phyloP scores from a whole-genome alignment of 2,113 vertebrate species.

The Syrrhaptes paradoxus region DNA sequence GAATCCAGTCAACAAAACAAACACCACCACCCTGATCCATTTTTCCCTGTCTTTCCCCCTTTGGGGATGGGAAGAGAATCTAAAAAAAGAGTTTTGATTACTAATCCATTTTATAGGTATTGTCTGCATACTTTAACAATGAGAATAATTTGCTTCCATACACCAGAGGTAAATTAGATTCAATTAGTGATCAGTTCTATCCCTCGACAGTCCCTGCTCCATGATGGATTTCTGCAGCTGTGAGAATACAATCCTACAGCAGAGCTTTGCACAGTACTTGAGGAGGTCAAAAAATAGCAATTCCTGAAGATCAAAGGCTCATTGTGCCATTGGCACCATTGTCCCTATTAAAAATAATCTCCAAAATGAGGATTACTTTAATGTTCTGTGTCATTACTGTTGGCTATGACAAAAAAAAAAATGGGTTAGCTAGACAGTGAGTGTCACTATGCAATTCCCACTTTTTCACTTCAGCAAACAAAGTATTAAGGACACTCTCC shows the following conservation, averaged over 20 bases:
- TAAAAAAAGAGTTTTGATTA: not conserved
- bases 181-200: not conserved
- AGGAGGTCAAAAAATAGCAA: not conserved
- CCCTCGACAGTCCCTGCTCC: not conserved
- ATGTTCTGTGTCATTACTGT: not conserved
- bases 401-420: not conserved
- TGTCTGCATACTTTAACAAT: not conserved
- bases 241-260: not conserved
- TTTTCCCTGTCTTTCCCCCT: not conserved
- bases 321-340: not conserved
- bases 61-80: not conserved
- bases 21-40: rapidly evolving
- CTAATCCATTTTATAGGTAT: not conserved
- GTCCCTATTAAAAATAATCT: not conserved
- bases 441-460: not conserved
- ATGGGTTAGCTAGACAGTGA: not conserved
- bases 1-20: not conserved
- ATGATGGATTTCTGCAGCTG: not conserved
- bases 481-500: not conserved
- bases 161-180: not conserved
- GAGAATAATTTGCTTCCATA: not conserved
- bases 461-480: not conserved
- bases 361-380: not conserved
- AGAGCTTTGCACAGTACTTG: not conserved
- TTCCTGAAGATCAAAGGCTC: conserved; percentile 3